Evolutionary conservation across 2,113 vertebrate species (phyloP), one percentile per base, ranked within the genome.

Genomic region (Acrocephalus kingi): DNA sequence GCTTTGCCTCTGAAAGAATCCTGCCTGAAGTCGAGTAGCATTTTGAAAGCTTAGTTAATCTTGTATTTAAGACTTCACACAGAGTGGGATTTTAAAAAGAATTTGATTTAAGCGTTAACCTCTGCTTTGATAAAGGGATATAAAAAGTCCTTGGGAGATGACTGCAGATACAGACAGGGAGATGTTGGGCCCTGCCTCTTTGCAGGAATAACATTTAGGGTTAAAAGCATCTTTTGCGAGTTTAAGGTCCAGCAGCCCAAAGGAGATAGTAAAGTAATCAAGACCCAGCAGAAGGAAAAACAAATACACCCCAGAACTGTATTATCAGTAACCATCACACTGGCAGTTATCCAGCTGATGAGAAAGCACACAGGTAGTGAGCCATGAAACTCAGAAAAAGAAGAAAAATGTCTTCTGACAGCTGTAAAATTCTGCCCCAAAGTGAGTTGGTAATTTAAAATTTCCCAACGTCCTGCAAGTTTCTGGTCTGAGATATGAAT

Each of bases 381-480:
- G 63, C 27, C 69, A 89, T 81, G 71, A 84, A 93, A 89, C 41
- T 17, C 58, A 13, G 43, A 73, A 58, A 61, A 69, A 89, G n/a
- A 85, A 72, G 67, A 48, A 95, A 80, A 92, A 78, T 13, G 2
- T 49, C 56, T 86, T 41, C 9, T 46, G 39, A 90, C 35, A 94
- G 75, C 81, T 69, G 35, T 41, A 86, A 86, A 89, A 93, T 52
- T 85, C 63, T 75, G 39, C 59, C 71, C 80, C 69, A 63, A 86
- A 92, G 49, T 3, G 4, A 92, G 43, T 12, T 93, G 51, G 66
- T 93, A 88, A 86, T 90, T 86, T 91, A 84, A 96, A 88, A 74
- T 66, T 90, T 90, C 46, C 68, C 67, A 39, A 1, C 66, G 41
- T 63, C 51, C 71, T 49, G 64, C n/a, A 78, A 52, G 54, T n/a